These are phyloP conservation scores for Adrianichthys oophorus DNA, from an alignment of 2,797 vertebrate genomes.

Conservation along the genomic window DNA sequence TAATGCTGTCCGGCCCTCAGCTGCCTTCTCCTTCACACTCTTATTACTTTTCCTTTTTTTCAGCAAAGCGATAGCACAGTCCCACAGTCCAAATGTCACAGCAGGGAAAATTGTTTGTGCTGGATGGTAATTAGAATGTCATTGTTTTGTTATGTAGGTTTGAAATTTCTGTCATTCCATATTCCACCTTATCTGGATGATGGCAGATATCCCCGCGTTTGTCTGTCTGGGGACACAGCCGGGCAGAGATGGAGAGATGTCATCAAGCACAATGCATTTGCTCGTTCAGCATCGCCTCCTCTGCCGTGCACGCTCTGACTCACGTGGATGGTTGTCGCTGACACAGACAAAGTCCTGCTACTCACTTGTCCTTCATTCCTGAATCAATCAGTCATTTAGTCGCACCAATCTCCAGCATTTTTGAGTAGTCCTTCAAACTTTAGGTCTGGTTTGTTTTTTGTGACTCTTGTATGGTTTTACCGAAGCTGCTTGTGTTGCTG, in stretches of 20 bases:
- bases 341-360: constrained; percentile 27
- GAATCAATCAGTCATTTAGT: constrained; percentile 10
- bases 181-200: constrained; percentile 62
- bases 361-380: constrained; percentile 5
- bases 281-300: constrained; percentile 45
- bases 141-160: constrained; percentile 79
- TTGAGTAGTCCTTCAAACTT: constrained; percentile 10
- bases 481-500: neutral
- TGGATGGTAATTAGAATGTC: constrained; percentile 80
- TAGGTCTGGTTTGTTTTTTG: constrained; percentile 19
- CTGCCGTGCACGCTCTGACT: neutral
- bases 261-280: constrained; percentile 39
- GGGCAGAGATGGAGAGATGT: constrained; percentile 59
- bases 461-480: constrained; percentile 16
- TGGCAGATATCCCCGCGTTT: constrained; percentile 48
- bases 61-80: constrained; percentile 61
- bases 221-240: constrained; percentile 44
- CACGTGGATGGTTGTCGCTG: constrained; percentile 3
- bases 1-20: constrained; percentile 57
- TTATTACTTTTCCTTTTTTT: constrained; percentile 26
- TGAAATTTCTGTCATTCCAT: constrained; percentile 70
- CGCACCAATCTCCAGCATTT: neutral
- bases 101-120: constrained; percentile 75
- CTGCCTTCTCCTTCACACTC: constrained; percentile 31
- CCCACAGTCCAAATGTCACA: constrained; percentile 80